Evolutionary conservation across 2,113 vertebrate species (phyloP).

Genomic region (Crotalus viridis): DNA sequence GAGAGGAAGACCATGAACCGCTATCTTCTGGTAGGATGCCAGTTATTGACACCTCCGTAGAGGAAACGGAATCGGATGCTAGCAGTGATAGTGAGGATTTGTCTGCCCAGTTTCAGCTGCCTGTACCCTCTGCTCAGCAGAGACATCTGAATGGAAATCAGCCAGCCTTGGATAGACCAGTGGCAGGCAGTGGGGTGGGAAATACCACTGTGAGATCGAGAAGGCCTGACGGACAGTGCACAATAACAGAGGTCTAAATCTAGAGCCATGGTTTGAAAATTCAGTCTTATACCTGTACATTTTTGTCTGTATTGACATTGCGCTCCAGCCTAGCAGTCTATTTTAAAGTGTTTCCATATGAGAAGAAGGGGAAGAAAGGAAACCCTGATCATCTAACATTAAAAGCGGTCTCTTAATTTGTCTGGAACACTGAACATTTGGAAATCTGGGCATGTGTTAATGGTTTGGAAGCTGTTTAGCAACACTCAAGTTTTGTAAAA

Average conservation of each 20-base stretch:
- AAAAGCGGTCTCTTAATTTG: conserved; percentile 63
- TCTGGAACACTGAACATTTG: conserved; percentile 68
- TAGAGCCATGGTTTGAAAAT: conserved; percentile 58
- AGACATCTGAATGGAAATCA: conserved; percentile 77
- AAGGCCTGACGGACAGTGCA: conserved; percentile 93
- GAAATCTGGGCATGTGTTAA: conserved; percentile 64
- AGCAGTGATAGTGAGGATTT: conserved; percentile 81
- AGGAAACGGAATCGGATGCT: conserved; percentile 81
- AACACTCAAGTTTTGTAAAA: conserved; percentile 68
- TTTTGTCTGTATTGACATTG: conserved; percentile 65
- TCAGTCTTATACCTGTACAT: conserved; percentile 63
- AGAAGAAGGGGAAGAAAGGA: conserved; percentile 56
- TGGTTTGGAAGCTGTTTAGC: conserved; percentile 70
- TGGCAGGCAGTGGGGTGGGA: conserved; percentile 69
- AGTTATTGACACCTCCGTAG: conserved; percentile 77
- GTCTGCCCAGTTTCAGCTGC: conserved; percentile 60
- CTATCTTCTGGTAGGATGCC: conserved; percentile 77
- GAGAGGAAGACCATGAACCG: conserved; percentile 78
- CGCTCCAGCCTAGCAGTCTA: conserved; percentile 67
- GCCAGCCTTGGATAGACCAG: conserved; percentile 68
- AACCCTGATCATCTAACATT: conserved; percentile 63
- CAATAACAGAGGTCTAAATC: conserved; percentile 89
- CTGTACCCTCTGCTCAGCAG: conserved; percentile 63
- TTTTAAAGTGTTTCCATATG: conserved; percentile 56
- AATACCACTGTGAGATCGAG: conserved; percentile 77